These are phyloP conservation scores for Theodoxus fluviatilis DNA, from an alignment of 2,888 invertebrate species.

Conservation along the genomic window DNA sequence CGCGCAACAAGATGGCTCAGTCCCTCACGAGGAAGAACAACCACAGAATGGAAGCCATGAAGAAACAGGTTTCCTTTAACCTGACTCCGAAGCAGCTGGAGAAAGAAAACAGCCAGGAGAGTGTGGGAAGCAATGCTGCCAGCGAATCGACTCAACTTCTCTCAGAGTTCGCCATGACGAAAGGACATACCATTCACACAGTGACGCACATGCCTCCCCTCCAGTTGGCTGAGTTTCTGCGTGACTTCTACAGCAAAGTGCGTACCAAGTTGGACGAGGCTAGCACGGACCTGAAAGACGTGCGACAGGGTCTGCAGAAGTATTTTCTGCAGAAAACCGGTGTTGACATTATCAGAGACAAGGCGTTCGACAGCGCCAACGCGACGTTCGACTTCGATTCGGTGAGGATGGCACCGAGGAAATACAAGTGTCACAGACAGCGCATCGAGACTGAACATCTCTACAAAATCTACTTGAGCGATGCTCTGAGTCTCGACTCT, in stretches of 20 bases:
- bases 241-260: constrained; percentile 48
- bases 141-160: constrained; percentile 37
- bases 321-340: constrained; percentile 47
- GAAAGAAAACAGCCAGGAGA: no score
- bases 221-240: constrained; percentile 49
- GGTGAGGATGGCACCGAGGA: constrained; percentile 35
- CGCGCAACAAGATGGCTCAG: constrained; percentile 33
- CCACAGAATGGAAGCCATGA: constrained; percentile 32
- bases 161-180: constrained; percentile 44
- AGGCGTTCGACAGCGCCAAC: constrained; percentile 45
- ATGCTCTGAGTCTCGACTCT: constrained; percentile 48
- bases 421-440: constrained; percentile 48
- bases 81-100: no score
- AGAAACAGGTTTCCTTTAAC: constrained; percentile 28
- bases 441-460: constrained; percentile 52
- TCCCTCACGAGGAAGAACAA: constrained; percentile 30
- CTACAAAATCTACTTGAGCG: constrained; percentile 50
- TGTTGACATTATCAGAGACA: constrained; percentile 46
- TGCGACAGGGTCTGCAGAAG: constrained; percentile 46
- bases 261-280: constrained; percentile 41
- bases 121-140: no score
- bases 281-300: constrained; percentile 37
- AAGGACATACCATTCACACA: constrained; percentile 45
- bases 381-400: constrained; percentile 44
- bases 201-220: constrained; percentile 43